Evolutionary conservation across 2,888 invertebrate species (phyloP).

Genomic region (Lypha dubia): DNA sequence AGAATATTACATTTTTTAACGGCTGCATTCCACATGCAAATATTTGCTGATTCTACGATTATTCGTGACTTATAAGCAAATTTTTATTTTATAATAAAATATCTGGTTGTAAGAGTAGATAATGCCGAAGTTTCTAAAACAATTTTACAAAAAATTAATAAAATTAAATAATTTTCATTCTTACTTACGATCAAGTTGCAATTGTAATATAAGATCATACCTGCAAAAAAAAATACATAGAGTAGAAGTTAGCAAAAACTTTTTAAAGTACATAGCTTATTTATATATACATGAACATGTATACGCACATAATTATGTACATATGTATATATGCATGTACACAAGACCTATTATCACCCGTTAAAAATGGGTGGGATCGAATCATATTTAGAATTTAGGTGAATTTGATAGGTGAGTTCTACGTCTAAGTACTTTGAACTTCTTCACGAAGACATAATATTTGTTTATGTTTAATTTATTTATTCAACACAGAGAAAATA

Average conservation of each 20-base stretch:
- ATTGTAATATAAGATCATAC: conserved; percentile 3
- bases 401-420: no score
- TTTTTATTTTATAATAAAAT: neutral
- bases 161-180: neutral
- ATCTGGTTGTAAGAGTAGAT: neutral
- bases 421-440: no score
- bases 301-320: no score
- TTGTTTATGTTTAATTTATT: no score
- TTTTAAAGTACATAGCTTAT: neutral
- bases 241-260: neutral
- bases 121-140: neutral
- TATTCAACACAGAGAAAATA: no score
- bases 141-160: neutral
- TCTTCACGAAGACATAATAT: no score
- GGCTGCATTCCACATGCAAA: neutral
- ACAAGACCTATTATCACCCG: no score
- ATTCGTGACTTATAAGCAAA: neutral
- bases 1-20: neutral
- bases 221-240: neutral
- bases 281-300: neutral
- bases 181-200: neutral
- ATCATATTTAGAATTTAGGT: no score
- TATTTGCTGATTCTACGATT: neutral
- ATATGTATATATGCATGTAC: no score
- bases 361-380: no score